phyloP scores from a whole-genome alignment of 2,797 vertebrate species.

The Carapus acus region DNA sequence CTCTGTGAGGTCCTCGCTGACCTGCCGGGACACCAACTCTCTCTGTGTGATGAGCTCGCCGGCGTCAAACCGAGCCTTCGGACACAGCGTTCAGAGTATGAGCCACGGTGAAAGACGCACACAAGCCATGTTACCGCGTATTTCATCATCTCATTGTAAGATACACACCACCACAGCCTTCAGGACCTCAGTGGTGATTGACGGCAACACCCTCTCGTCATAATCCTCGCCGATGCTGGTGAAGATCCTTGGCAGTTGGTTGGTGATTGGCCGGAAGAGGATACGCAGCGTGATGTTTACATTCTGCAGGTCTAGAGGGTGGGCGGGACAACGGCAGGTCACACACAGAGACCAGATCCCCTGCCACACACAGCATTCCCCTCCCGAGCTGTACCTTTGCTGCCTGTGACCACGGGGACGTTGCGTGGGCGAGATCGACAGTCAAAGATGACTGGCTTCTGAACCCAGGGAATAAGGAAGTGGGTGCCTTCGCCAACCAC shows the following conservation, averaged over 20 bases:
- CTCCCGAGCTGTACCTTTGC: slow-evolving; percentile 98
- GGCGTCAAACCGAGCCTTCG: slow-evolving; percentile 91
- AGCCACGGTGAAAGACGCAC: too few species aligned
- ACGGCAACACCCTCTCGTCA: slow-evolving; percentile 91
- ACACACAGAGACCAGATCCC: too few species aligned
- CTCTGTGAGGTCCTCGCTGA: slow-evolving; percentile 94
- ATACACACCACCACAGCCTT: slow-evolving; percentile 93
- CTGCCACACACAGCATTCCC: too few species aligned
- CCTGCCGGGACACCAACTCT: slow-evolving; percentile 92
- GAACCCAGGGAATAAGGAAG: slow-evolving; percentile 96
- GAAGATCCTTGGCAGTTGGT: slow-evolving; percentile 89
- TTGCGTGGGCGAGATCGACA: slow-evolving; percentile 95
- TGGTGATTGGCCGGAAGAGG: slow-evolving; percentile 84
- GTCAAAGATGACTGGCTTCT: slow-evolving; percentile 94
- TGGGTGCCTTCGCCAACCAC: slow-evolving; percentile 93
- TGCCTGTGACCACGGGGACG: slow-evolving; percentile 93
- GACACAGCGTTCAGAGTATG: neutral
- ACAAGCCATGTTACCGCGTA: neutral
- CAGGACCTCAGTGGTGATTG: slow-evolving; percentile 96
- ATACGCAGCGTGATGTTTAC: slow-evolving; percentile 97
- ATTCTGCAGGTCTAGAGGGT: slow-evolving; percentile 87
- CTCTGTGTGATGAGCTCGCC: slow-evolving; percentile 97
- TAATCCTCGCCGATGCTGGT: slow-evolving; percentile 97
- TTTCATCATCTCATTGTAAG: neutral
- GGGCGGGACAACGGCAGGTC: neutral